Evolutionary conservation across 2,113 vertebrate genomes (phyloP), one percentile per base, ranked within the genome.

Genomic region (Fulmarus glacialis): DNA sequence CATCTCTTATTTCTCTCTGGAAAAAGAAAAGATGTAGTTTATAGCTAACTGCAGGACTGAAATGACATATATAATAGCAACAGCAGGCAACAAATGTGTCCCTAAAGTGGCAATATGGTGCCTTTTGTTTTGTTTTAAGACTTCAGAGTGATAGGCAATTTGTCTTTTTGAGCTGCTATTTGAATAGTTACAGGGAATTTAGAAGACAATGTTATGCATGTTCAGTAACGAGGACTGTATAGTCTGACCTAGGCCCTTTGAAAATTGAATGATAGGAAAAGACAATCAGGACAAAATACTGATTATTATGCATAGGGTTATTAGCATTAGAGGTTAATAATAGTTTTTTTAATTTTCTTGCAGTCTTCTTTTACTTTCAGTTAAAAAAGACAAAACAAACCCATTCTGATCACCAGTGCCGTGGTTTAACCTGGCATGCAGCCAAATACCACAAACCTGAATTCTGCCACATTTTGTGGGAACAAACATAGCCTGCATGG

Each of bases 81-180:
- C 98, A 98, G 98, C 98, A 98, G 98, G 98, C 98, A 99, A 98
- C 97, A 98, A 98, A 98, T 98, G 98, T 98, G 98, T 98, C 98
- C 98, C 98, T 98, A 98, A 99, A 98, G 98, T 98, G 98, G 97
- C 98, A 98, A 98, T 98, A 98, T 98, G 98, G 98, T 98, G 98
- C 96, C 98, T 99, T 98, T 98, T 98, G 97, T 98, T 97, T 98
- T 98, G 98, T 98, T 98, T 98, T 98, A 98, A 98, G 98, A 98
- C 97, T 98, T 98, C 94, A 77, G 88, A 91, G 95, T 96, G 97
- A 98, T 97, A 97, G 94, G 97, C 86, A 97, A 98, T 98, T 98
- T 98, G 97, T 98, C 97, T 98, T 98, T 96, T 93, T 2, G 67
- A 95, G 95, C 85, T 97, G 94, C 93, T 94, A 97, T 98, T 98